Base-by-base conservation (phyloP, 2,888 invertebrate genomes). In the Halictus ligatus region DNA sequence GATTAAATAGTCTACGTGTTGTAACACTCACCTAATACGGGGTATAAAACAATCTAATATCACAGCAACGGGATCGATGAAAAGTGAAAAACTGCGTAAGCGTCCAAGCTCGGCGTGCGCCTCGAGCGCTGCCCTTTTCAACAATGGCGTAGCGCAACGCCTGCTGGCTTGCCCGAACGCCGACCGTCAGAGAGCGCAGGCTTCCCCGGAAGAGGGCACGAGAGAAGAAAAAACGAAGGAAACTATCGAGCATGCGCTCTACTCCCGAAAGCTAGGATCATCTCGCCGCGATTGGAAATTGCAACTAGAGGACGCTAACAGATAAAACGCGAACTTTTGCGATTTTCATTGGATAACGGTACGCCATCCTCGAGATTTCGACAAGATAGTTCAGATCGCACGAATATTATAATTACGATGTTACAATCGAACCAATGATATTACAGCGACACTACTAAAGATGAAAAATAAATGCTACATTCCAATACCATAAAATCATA, bases 81-180 rank as follows among this genome's bases (percentile, higher is more conserved):
- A 91, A 91, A 89, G 91, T 88, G 86, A 79, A 84, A 89, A 91
- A 89, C 89, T 91, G 91, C 92, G 92, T 93, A 92, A 90, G 85
- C 85, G 88, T 90, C 86, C 87, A 85, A 85, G 89, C 89, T 91
- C 92, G 91, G 91, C 93, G 92, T 93, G 92, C 93, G 92, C 92
- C 92, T 92, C 91, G 91, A 91, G 93, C 93, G 94, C 94, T 94
- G 94, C 93, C 94, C 92, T 92, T 93, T 93, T 92, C 93, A 93
- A 94, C 93, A 94, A 94, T 94, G 94, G 94, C 94, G 93, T 89
- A 86, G 90, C 93, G 92, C 92, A 91, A 91, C 89, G 90, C 89
- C 88, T 91, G 89, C 91, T 89, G 83, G 83, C 64, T 83, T 75
- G 85, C 88, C 79, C 50, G 82, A 75, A 64, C 86, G 72, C 82